Evolutionary conservation across 1,140 invertebrate species (phyloP).

Genomic region (Drosophila bocki): DNA sequence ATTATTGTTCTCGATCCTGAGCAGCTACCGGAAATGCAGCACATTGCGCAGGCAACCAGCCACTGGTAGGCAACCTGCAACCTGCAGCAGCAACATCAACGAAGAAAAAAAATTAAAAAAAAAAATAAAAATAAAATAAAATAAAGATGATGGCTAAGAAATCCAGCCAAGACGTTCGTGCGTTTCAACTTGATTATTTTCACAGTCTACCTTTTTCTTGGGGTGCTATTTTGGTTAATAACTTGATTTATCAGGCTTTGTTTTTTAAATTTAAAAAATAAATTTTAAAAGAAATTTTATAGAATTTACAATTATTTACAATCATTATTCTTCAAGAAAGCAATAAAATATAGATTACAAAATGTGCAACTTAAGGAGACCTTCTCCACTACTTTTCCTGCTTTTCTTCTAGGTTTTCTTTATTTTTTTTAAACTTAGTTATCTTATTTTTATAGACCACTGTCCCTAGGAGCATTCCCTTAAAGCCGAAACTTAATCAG

Average conservation of each 20-base stretch:
- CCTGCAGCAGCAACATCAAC: neutral
- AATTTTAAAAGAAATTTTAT: neutral
- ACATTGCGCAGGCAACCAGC: conserved; percentile 56
- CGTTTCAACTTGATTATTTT: conserved; percentile 42
- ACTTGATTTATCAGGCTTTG: neutral
- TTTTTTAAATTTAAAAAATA: neutral
- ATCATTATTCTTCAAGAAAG: neutral
- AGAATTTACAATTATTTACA: neutral
- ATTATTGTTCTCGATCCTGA: conserved; percentile 32
- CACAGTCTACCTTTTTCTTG: neutral
- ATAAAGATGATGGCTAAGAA: conserved; percentile 10
- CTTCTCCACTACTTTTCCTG: too few species aligned
- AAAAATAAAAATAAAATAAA: neutral
- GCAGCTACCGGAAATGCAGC: conserved; percentile 78
- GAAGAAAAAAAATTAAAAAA: neutral
- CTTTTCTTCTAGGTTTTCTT: neutral
- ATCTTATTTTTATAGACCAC: neutral
- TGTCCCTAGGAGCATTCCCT: conserved; percentile 14
- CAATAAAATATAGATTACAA: neutral
- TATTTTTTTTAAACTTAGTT: too few species aligned
- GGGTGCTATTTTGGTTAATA: conserved; percentile 8
- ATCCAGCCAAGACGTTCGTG: conserved; percentile 43
- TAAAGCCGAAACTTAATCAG: conserved; percentile 70
- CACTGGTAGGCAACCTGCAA: neutral
- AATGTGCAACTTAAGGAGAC: neutral